phyloP scores from a whole-genome alignment of 2,888 invertebrate genomes.

The Macrosiphum euphorbiae region DNA sequence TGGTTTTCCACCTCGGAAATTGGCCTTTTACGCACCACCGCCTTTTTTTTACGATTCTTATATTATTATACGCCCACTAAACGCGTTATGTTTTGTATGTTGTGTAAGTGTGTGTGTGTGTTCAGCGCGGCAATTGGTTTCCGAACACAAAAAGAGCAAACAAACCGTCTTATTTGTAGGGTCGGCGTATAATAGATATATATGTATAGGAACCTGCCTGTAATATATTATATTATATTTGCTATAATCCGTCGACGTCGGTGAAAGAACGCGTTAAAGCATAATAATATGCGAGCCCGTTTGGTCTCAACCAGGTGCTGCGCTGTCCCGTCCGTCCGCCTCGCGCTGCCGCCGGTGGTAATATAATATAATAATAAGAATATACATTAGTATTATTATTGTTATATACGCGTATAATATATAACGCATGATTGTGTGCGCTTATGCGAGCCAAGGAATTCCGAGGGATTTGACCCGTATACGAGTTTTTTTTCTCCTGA shows the following conservation, averaged over 20 bases:
- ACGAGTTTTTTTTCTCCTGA: constrained; percentile 11
- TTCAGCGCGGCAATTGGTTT: constrained; percentile 51
- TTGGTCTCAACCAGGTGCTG: constrained; percentile 50
- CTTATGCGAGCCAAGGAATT: constrained; percentile 26
- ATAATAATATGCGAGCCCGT: background rate
- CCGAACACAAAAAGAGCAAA: constrained; percentile 53
- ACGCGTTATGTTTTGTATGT: constrained; percentile 39
- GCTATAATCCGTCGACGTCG: constrained; percentile 36
- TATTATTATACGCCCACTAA: constrained; percentile 55
- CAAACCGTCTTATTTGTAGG: constrained; percentile 35
- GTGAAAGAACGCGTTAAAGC: background rate
- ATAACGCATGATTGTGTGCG: constrained; percentile 19
- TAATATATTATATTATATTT: too few relatives aligned
- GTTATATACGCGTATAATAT: background rate
- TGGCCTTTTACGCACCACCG: constrained; percentile 58
- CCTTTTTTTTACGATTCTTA: constrained; percentile 47
- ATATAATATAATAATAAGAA: constrained; percentile 22
- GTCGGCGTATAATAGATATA: background rate
- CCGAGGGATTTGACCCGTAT: constrained; percentile 57
- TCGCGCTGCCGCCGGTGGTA: background rate
- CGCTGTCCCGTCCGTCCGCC: background rate
- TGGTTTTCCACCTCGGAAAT: constrained; percentile 56
- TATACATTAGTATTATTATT: constrained; percentile 26
- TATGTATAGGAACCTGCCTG: too few relatives aligned
- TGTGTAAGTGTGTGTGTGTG: background rate